Base-by-base conservation (phyloP, 2,888 invertebrate genomes). In the Allolobophora icterica region DNA sequence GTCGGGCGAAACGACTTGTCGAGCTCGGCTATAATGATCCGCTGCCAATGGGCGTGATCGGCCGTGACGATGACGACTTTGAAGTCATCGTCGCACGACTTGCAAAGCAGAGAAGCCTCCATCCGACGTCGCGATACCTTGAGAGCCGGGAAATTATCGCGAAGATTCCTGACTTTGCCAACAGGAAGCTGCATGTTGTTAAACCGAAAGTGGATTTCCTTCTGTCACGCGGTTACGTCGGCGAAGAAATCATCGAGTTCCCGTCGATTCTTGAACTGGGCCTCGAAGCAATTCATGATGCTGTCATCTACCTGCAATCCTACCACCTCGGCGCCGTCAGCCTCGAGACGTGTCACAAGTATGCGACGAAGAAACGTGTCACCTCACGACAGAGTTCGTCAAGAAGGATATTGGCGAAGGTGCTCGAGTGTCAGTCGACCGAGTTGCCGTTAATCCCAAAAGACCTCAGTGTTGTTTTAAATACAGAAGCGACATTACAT, bases 131-230 rank as follows among this genome's bases (percentile, higher is more conserved):
- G 24, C 38, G 40, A 2, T 15, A 87, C n/a, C 38, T 33, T 17
- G 89, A 83, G 17, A 52, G 45, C 38, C 21, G 52, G 11, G 42
- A 84, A 40, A 45, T 84, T 8, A 90, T 91, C 13, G 40, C 40
- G 11, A 52, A 40, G 34, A 84, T 91, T 45, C 84, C 90, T 0
- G 40, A 34, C 19, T 89, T 35, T n/a, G 30, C 42, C 15, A 24
- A 24, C 34, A 91, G 40, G 42, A 91, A 42, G 11, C 33, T 90
- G 34, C 35, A 90, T 30, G 33, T 84, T 11, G 84, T 89, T 38
- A 91, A 90, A 71, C n/a, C 38, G 13, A 91, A 91, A 38, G 84
- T 91, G 17, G 87, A 91, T 45, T 91, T 84, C 45, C 58, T 91
- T 11, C 6, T 90, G 33, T 58, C 83, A 13, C 30, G n/a, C 30